Evolutionary conservation across 2,888 invertebrate genomes (phyloP).

Genomic region (Pollenia angustigena): DNA sequence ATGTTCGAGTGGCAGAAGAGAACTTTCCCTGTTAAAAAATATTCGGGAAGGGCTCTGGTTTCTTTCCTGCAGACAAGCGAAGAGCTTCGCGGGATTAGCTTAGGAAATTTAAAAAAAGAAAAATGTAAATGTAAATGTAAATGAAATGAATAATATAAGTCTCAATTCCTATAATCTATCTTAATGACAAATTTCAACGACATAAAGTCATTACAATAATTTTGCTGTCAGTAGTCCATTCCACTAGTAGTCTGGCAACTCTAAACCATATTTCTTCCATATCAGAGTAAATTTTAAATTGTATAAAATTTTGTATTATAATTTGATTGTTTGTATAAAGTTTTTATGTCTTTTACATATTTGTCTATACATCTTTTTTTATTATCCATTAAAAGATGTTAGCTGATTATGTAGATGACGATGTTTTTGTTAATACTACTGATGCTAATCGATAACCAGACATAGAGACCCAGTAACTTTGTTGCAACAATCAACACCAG

Average conservation of each 20-base stretch:
- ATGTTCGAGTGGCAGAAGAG: too few species aligned
- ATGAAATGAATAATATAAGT: too few species aligned
- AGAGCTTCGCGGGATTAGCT: too few species aligned
- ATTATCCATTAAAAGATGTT: slow-evolving; percentile 1
- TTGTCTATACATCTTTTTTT: neutral
- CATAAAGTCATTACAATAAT: too few species aligned
- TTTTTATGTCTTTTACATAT: slow-evolving; percentile 6
- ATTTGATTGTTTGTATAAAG: slow-evolving; percentile 36
- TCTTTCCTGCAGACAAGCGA: too few species aligned
- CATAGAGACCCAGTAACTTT: slow-evolving; percentile 22
- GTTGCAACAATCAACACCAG: slow-evolving; percentile 39
- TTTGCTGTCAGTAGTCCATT: too few species aligned
- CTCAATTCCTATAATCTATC: too few species aligned
- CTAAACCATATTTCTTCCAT: neutral
- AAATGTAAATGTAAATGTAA: too few species aligned
- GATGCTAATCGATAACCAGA: neutral
- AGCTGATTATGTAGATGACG: slow-evolving; percentile 10
- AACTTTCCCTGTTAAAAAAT: too few species aligned
- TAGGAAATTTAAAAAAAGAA: too few species aligned
- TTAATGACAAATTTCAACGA: too few species aligned
- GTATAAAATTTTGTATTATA: slow-evolving; percentile 21
- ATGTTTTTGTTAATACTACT: neutral
- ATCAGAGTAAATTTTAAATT: neutral
- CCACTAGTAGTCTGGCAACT: neutral
- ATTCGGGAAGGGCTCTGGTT: too few species aligned